A percentile compares a stretch with the other conserved stretches of the same genome.
These are phyloP conservation scores for Australoheros facetus DNA, from an alignment of 2,797 vertebrate species.

Conservation along the genomic window DNA sequence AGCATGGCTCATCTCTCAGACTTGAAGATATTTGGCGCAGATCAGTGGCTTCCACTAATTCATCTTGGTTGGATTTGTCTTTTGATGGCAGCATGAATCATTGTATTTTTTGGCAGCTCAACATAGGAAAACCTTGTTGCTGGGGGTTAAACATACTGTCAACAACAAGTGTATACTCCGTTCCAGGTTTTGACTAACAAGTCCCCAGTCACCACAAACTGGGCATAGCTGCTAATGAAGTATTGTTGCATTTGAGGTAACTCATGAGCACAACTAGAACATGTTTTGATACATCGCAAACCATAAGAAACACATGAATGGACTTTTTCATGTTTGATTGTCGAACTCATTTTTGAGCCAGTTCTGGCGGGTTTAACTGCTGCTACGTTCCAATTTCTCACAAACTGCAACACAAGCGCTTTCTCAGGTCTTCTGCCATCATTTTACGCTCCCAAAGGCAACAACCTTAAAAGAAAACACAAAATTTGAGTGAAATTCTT, in stretches of 20 bases:
- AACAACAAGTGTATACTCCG: background rate
- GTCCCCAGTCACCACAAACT: conserved; percentile 33
- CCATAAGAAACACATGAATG: background rate
- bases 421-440: background rate
- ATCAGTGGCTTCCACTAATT: background rate
- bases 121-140: conserved; percentile 5
- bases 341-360: background rate
- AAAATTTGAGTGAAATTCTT: background rate
- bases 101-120: conserved; percentile 35
- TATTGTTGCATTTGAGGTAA: conserved; percentile 5
- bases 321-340: too few relatives aligned
- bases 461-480: background rate
- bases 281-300: background rate
- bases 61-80: background rate
- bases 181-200: conserved; percentile 51
- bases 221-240: conserved; percentile 5
- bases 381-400: background rate
- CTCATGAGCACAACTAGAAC: background rate
- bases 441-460: background rate
- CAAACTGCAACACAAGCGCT: background rate
- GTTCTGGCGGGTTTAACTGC: background rate
- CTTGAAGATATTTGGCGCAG: conserved; percentile 21
- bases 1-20: background rate
- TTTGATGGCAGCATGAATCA: conserved; percentile 30
- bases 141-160: conserved; percentile 24